phyloP scores from a whole-genome alignment of 2,113 vertebrate genomes.

The Ellobius talpinus region DNA sequence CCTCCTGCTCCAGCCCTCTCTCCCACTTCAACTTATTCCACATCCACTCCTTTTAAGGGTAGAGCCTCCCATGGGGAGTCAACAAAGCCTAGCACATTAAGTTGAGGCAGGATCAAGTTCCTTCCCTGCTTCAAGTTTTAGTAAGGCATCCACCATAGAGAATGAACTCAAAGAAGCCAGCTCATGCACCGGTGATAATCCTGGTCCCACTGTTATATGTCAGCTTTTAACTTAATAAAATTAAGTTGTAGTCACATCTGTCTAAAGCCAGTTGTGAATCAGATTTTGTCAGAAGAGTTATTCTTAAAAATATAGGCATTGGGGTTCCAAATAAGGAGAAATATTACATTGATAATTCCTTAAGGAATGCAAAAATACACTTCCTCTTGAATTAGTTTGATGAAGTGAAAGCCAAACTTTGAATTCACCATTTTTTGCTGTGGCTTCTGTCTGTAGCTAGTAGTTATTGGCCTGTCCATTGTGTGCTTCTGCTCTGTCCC shows the following conservation, averaged over 20 bases:
- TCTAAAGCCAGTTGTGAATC: not conserved
- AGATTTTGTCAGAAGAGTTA: not conserved
- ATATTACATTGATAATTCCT: not conserved
- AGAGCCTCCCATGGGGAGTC: no score
- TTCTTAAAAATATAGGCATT: not conserved
- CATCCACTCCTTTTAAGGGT: no score
- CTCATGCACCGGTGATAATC: no score
- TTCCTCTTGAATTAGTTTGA: not conserved
- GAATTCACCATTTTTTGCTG: not conserved
- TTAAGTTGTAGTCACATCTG: not conserved
- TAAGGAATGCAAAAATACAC: not conserved
- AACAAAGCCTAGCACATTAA: no score
- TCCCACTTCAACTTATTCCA: no score
- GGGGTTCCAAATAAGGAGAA: not conserved
- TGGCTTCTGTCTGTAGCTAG: not conserved
- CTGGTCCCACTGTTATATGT: no score
- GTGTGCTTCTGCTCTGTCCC: not conserved
- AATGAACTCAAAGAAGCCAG: no score
- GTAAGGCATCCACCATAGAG: no score
- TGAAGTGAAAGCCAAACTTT: not conserved
- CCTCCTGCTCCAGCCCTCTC: no score
- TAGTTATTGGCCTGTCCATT: not conserved
- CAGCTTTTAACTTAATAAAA: conserved; percentile 29
- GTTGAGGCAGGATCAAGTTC: no score
- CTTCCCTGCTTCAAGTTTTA: no score